Conservation (phyloP, 2,888 invertebrate species). For the Dromius quadrimaculatus region DNA sequence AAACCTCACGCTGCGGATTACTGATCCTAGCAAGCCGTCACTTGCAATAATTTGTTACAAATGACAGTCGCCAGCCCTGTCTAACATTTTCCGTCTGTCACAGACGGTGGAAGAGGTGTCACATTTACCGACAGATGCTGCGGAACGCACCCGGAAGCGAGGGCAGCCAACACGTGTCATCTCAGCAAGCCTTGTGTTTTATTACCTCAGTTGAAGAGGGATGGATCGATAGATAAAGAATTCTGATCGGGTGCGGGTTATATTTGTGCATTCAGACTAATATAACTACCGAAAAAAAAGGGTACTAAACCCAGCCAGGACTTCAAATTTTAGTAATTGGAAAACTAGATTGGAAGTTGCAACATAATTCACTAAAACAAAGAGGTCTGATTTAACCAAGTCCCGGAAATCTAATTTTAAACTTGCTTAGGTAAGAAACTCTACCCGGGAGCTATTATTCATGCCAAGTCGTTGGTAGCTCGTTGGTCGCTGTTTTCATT, state of each 20-base stretch:
- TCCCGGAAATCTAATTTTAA: conserved; percentile 26
- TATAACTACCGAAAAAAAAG: too few species aligned
- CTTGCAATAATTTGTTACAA: conserved; percentile 29
- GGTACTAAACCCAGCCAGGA: too few species aligned
- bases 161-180: conserved; percentile 15
- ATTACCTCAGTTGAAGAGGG: conserved; percentile 12
- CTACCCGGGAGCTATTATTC: conserved; percentile 1
- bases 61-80: conserved; percentile 20
- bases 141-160: conserved; percentile 1
- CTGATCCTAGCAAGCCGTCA: neutral
- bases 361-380: conserved; percentile 9
- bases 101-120: conserved; percentile 37
- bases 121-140: conserved; percentile 34
- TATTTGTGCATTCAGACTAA: too few species aligned
- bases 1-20: neutral
- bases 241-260: too few species aligned
- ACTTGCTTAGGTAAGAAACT: conserved; percentile 25
- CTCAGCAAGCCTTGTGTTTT: conserved; percentile 1
- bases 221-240: too few species aligned
- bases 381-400: conserved; percentile 17
- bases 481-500: conserved; percentile 20
- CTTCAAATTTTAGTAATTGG: conserved; percentile 7
- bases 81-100: conserved; percentile 1
- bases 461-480: conserved; percentile 11
- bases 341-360: conserved; percentile 10